These are phyloP conservation scores for Heliothis subflexa DNA, from an alignment of 1,140 invertebrate species.

Conservation along the genomic window DNA sequence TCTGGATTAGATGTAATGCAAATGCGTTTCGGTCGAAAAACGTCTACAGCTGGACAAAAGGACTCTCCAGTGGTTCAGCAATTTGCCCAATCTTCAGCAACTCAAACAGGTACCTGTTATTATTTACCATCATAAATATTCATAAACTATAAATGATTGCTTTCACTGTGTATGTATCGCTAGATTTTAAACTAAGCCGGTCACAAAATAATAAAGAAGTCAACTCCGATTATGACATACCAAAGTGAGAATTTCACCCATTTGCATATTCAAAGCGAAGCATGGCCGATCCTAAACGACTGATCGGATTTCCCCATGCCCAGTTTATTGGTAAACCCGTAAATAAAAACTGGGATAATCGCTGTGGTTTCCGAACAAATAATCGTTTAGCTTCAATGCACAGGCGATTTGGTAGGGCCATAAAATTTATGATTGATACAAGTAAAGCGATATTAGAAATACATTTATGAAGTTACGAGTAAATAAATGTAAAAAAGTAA, in stretches of 20 bases:
- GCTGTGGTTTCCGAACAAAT: constrained; percentile 53
- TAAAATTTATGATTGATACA: constrained; percentile 29
- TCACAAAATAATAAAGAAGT: constrained; percentile 10
- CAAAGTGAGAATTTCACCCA: not conserved
- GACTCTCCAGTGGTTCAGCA: no score
- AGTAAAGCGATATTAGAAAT: constrained; percentile 14
- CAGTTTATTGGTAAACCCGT: constrained; percentile 52
- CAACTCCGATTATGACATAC: constrained; percentile 1
- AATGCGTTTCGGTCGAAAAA: no score
- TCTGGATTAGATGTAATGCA: no score
- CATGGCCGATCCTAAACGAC: constrained; percentile 40
- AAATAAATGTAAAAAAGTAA: no score
- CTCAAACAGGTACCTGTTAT: no score
- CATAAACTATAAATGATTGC: no score
- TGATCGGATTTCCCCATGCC: constrained; percentile 41
- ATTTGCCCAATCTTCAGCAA: no score
- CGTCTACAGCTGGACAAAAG: no score
- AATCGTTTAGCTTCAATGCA: constrained; percentile 52
- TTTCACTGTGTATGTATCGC: no score
- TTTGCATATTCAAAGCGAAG: constrained; percentile 16
- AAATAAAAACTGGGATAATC: constrained; percentile 49
- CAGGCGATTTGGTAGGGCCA: constrained; percentile 19
- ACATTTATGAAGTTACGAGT: constrained; percentile 5
- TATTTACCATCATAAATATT: no score
- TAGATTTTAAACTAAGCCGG: not conserved